A percentile compares a stretch with the other conserved stretches of the same genome.
Evolutionary conservation across 2,113 vertebrate genomes (phyloP).

Genomic region (Willisornis vidua): DNA sequence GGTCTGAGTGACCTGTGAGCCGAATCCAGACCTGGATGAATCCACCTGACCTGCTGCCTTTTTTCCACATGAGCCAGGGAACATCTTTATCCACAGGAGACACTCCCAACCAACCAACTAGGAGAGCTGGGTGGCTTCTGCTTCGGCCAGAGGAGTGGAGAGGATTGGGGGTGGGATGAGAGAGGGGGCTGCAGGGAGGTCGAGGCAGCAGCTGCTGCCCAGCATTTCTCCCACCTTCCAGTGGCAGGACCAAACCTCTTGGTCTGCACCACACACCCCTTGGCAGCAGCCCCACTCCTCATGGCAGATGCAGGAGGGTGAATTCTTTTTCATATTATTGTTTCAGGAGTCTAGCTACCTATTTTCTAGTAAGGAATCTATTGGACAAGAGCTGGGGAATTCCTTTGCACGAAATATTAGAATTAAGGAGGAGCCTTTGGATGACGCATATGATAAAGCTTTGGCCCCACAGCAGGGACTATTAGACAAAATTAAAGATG

Average conservation of each 20-base stretch:
- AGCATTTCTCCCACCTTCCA: slow-evolving; percentile 37
- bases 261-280: slow-evolving; percentile 49
- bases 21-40: slow-evolving; percentile 50
- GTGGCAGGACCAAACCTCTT: slow-evolving; percentile 58
- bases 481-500: slow-evolving; percentile 88
- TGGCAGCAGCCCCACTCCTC: slow-evolving; percentile 60
- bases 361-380: slow-evolving; percentile 80
- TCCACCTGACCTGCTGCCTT: slow-evolving; percentile 57
- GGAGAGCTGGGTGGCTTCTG: slow-evolving; percentile 55
- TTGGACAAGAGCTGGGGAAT: slow-evolving; percentile 82
- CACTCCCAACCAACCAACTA: slow-evolving; percentile 20
- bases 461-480: slow-evolving; percentile 80
- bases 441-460: slow-evolving; percentile 92
- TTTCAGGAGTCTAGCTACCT: slow-evolving; percentile 83
- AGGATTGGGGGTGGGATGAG: slow-evolving; percentile 27
- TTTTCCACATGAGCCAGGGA: slow-evolving; percentile 61
- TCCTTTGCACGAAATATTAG: slow-evolving; percentile 82
- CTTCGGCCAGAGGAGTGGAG: slow-evolving; percentile 38
- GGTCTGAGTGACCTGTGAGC: slow-evolving; percentile 45
- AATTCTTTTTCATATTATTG: slow-evolving; percentile 77
- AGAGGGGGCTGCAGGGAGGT: slow-evolving; percentile 47
- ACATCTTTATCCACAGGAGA: slow-evolving; percentile 33
- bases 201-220: slow-evolving; percentile 47
- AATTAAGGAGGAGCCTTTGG: slow-evolving; percentile 95
- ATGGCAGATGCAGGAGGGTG: slow-evolving; percentile 70